phyloP scores from a whole-genome alignment of 2,113 vertebrate species.

The Turdus rufiventris region DNA sequence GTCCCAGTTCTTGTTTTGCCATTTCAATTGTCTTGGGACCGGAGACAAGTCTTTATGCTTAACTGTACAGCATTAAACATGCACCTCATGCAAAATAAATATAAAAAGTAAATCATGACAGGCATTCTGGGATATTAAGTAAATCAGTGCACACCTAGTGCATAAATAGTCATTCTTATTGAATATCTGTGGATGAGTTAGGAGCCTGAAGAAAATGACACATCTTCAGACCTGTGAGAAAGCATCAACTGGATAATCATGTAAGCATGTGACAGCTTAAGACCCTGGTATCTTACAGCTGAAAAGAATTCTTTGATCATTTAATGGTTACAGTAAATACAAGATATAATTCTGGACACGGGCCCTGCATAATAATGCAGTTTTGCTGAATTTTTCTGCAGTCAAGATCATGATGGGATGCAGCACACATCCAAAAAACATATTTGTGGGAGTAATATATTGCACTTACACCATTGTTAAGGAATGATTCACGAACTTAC shows the following conservation, averaged over 20 bases:
- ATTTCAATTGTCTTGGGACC: background rate
- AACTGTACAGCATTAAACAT: background rate
- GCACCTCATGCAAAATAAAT: conserved; percentile 10
- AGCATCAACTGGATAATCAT: background rate
- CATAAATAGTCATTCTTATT: background rate
- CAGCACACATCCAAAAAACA: background rate
- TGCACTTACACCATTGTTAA: background rate
- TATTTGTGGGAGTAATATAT: background rate
- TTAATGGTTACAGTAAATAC: background rate
- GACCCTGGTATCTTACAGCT: background rate
- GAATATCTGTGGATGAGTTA: background rate
- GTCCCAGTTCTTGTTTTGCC: background rate
- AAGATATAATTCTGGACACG: background rate
- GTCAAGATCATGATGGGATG: background rate
- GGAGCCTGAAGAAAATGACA: background rate
- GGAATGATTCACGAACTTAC: background rate
- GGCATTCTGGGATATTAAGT: background rate
- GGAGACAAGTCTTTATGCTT: background rate
- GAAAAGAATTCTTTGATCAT: background rate
- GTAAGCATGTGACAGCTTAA: background rate
- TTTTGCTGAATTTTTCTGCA: background rate
- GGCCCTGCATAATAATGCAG: background rate
- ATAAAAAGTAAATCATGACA: background rate
- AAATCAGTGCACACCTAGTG: background rate
- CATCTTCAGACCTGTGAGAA: background rate